Percentiles rank a stretch among this genome's conserved stretches.
phyloP scores from a whole-genome alignment of 2,888 invertebrate species.

The Lucinisca nassula region DNA sequence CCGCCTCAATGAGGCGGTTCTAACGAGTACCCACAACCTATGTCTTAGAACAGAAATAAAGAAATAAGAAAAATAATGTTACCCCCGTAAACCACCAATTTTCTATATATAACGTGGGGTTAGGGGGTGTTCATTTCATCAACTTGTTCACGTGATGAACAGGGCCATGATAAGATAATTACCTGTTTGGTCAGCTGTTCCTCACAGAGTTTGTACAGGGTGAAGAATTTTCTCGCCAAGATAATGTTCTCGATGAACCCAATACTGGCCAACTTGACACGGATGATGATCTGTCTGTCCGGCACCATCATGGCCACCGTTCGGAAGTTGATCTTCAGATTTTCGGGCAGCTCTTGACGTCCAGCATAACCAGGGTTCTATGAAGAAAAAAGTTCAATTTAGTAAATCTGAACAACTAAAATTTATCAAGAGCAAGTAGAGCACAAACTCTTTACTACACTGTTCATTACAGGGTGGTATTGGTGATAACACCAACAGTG shows the following conservation, averaged over 20 bases:
- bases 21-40: no score
- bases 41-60: no score
- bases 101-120: no score
- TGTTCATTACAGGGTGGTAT: no score
- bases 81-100: background rate
- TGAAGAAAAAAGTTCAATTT: constrained; percentile 12
- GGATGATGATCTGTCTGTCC: constrained; percentile 88
- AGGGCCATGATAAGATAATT: constrained; percentile 3
- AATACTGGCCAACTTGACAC: constrained; percentile 88
- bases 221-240: constrained; percentile 88
- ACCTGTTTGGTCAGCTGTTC: constrained; percentile 89
- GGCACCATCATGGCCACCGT: constrained; percentile 89
- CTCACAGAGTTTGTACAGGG: constrained; percentile 88
- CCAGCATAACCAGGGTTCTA: constrained; percentile 89
- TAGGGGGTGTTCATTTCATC: no score
- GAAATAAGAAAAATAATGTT: no score
- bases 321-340: constrained; percentile 88
- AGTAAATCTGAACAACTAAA: no score
- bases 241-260: constrained; percentile 88
- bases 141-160: no score
- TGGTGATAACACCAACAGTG: no score
- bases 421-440: no score
- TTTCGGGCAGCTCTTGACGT: constrained; percentile 88
- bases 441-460: no score
- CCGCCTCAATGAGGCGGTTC: no score